phyloP scores from a whole-genome alignment of 2,888 invertebrate species.

The Cheiracanthium punctorium region DNA sequence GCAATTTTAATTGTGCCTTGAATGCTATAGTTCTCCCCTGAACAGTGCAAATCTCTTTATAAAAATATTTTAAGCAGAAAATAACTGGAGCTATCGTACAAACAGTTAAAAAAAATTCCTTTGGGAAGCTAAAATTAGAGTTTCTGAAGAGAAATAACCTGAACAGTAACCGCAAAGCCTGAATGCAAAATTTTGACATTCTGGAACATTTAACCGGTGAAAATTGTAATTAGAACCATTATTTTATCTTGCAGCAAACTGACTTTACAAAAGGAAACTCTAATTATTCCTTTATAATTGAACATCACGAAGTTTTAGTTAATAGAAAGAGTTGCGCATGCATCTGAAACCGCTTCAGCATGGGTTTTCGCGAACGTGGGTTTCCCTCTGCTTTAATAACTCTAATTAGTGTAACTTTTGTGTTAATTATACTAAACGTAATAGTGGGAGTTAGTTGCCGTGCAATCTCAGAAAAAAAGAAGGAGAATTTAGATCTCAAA shows the following conservation, averaged over 20 bases:
- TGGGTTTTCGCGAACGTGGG: neutral
- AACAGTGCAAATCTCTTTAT: too few species aligned
- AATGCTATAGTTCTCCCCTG: too few species aligned
- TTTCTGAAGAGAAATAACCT: too few species aligned
- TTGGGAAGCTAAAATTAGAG: too few species aligned
- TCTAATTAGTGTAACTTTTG: neutral
- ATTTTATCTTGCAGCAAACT: neutral
- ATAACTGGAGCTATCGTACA: too few species aligned
- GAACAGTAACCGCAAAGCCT: too few species aligned
- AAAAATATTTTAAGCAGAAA: too few species aligned
- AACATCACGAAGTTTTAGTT: constrained; percentile 6
- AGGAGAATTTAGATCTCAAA: neutral
- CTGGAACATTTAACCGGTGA: neutral
- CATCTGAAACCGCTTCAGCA: neutral
- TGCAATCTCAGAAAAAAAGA: neutral
- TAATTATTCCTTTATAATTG: constrained; percentile 10
- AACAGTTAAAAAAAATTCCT: too few species aligned
- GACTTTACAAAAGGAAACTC: neutral
- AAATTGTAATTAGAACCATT: constrained; percentile 12
- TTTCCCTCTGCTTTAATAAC: neutral
- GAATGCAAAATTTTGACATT: neutral
- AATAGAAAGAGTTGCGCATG: neutral
- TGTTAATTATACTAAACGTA: neutral
- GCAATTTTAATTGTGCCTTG: too few species aligned
- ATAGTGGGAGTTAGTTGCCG: neutral